Conservation (phyloP, 2,888 invertebrate species). For the Pristionchus entomophagus region DNA sequence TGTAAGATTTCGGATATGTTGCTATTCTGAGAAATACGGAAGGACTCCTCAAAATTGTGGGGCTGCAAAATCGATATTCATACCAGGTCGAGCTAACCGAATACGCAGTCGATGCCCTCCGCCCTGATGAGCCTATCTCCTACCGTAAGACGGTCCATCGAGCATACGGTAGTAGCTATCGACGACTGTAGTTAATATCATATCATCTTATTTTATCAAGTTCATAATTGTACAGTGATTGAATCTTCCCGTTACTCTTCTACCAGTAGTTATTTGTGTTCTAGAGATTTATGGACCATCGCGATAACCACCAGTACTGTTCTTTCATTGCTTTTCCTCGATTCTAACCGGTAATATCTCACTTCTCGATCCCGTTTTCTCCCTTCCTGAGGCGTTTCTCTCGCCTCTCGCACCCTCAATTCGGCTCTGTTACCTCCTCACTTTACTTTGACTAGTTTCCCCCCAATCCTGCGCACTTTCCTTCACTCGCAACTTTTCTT, state of each 20-base stretch:
- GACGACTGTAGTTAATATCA: not conserved
- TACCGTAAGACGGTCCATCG: conserved; percentile 42
- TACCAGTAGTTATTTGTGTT: not conserved
- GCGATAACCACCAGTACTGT: not conserved
- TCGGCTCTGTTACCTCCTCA: not conserved
- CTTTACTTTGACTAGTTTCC: conserved; percentile 4
- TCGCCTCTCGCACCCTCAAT: not conserved
- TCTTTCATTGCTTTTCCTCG: conserved; percentile 31
- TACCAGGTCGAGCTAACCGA: conserved; percentile 20
- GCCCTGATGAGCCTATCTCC: not conserved
- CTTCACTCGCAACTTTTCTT: not conserved
- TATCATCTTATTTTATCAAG: not conserved
- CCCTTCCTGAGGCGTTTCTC: conserved; percentile 9
- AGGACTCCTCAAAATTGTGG: not conserved
- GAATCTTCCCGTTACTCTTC: not conserved
- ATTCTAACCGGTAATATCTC: conserved; percentile 14
- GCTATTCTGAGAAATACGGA: too few species aligned
- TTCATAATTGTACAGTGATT: not conserved
- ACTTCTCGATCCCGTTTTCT: conserved; percentile 37
- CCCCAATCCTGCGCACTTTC: not conserved
- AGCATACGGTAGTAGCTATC: conserved; percentile 25
- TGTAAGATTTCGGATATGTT: not conserved
- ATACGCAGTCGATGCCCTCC: not conserved
- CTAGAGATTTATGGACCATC: not conserved
- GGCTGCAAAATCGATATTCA: not conserved